phyloP scores from a whole-genome alignment of 53 echinoderm and acorn worm genomes.

The Stichopus horrens region DNA sequence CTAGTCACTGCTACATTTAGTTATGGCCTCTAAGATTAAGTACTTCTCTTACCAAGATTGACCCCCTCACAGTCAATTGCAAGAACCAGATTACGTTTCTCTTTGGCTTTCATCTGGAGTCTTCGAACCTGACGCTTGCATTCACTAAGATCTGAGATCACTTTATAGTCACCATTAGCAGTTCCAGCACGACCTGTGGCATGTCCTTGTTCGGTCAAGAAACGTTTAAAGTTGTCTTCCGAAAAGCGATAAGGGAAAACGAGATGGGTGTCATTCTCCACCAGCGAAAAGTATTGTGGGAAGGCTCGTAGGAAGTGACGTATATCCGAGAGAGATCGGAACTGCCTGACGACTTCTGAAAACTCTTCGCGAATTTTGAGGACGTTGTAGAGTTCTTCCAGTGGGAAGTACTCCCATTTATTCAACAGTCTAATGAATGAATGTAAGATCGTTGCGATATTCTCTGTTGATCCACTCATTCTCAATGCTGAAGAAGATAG shows the following conservation, averaged over 20 bases:
- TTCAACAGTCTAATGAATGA: background rate
- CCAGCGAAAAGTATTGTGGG: conserved; percentile 7
- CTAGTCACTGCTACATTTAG: too few relatives aligned
- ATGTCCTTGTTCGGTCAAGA: background rate
- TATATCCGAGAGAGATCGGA: background rate
- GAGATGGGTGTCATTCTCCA: background rate
- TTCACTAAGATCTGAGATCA: background rate
- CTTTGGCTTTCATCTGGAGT: background rate
- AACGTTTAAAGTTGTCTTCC: background rate
- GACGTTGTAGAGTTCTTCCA: background rate
- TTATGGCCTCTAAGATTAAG: too few relatives aligned
- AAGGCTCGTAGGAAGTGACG: background rate
- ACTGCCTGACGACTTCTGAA: background rate
- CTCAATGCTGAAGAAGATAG: background rate
- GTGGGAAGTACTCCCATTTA: background rate
- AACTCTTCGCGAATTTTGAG: background rate
- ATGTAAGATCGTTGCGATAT: background rate
- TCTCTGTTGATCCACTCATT: background rate
- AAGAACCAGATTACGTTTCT: background rate
- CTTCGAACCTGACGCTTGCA: background rate
- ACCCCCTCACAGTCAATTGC: conserved; percentile 21
- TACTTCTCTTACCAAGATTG: conserved; percentile 17
- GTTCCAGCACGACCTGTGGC: background rate
- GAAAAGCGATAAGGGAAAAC: conserved; percentile 4
- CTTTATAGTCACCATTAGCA: background rate